phyloP scores from a whole-genome alignment of 1,140 invertebrate species.

The Drosophila chauvacae region DNA sequence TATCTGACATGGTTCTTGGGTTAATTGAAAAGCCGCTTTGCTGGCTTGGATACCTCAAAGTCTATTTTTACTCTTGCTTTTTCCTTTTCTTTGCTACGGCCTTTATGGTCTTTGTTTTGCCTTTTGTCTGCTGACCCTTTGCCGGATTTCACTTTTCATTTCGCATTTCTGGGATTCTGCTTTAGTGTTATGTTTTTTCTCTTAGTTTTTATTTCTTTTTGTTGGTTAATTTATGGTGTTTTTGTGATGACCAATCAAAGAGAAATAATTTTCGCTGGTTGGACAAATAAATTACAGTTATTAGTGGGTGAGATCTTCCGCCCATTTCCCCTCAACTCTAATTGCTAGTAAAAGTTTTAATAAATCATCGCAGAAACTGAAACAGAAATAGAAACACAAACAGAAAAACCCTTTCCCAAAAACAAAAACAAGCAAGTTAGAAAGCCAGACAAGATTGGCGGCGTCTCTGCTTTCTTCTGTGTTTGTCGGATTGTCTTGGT shows the following conservation, averaged over 20 bases:
- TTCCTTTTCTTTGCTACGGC: slow-evolving; percentile 12
- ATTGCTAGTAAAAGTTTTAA: slow-evolving; percentile 77
- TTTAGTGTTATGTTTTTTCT: slow-evolving; percentile 8
- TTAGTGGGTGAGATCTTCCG: slow-evolving; percentile 56
- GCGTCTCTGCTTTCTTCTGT: slow-evolving; percentile 47
- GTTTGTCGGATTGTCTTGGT: slow-evolving; percentile 29
- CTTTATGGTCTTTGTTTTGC: slow-evolving; percentile 38
- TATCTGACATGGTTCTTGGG: slow-evolving; percentile 35
- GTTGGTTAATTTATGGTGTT: slow-evolving; percentile 14
- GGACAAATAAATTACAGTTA: slow-evolving; percentile 64
- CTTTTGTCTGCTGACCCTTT: slow-evolving; percentile 25
- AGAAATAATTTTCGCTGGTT: slow-evolving; percentile 45
- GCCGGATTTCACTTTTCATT: slow-evolving; percentile 53
- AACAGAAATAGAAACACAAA: slow-evolving; percentile 41
- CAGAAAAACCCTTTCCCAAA: slow-evolving; percentile 66
- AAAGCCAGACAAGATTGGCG: slow-evolving; percentile 61
- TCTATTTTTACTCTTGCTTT: slow-evolving; percentile 49
- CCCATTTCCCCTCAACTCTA: slow-evolving; percentile 36
- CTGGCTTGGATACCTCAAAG: background rate
- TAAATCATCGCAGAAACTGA: slow-evolving; percentile 68
- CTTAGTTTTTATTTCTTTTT: background rate
- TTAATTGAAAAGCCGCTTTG: slow-evolving; percentile 36
- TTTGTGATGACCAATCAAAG: slow-evolving; percentile 39
- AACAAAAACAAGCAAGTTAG: slow-evolving; percentile 55
- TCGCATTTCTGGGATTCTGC: slow-evolving; percentile 43